phyloP scores from a whole-genome alignment of 2,888 invertebrate species.

The Lacanobia oleracea region DNA sequence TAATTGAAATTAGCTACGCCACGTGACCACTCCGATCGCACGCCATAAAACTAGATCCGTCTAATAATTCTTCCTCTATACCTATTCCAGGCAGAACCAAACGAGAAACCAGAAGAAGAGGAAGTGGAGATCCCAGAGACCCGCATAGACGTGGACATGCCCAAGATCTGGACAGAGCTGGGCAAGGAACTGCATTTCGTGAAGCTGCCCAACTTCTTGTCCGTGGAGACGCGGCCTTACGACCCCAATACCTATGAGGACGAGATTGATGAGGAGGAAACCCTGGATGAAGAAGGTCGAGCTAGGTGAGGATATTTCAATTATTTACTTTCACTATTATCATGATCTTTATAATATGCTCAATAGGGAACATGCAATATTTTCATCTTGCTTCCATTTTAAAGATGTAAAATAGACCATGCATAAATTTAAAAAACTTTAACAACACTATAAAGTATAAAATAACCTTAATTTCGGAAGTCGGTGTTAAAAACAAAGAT shows the following conservation, averaged over 20 bases:
- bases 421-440: too few species aligned
- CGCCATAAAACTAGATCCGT: not conserved
- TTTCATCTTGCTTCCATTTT: too few species aligned
- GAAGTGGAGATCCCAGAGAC: slow-evolving; percentile 97
- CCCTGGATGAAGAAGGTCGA: slow-evolving; percentile 99
- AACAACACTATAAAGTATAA: too few species aligned
- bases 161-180: slow-evolving; percentile 97
- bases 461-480: too few species aligned
- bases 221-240: slow-evolving; percentile 99
- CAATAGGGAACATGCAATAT: too few species aligned
- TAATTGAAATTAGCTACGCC: too few species aligned
- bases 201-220: slow-evolving; percentile 99
- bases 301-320: slow-evolving; percentile 90
- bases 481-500: too few species aligned
- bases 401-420: too few species aligned
- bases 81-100: slow-evolving; percentile 77
- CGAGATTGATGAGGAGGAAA: slow-evolving; percentile 99
- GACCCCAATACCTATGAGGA: slow-evolving; percentile 99
- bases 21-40: not conserved
- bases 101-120: slow-evolving; percentile 92
- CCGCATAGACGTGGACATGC: slow-evolving; percentile 98
- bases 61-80: not conserved
- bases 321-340: not conserved
- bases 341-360: too few species aligned
- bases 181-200: slow-evolving; percentile 98